phyloP scores from a whole-genome alignment of 2,888 invertebrate genomes.

The Choreutis nemorana region DNA sequence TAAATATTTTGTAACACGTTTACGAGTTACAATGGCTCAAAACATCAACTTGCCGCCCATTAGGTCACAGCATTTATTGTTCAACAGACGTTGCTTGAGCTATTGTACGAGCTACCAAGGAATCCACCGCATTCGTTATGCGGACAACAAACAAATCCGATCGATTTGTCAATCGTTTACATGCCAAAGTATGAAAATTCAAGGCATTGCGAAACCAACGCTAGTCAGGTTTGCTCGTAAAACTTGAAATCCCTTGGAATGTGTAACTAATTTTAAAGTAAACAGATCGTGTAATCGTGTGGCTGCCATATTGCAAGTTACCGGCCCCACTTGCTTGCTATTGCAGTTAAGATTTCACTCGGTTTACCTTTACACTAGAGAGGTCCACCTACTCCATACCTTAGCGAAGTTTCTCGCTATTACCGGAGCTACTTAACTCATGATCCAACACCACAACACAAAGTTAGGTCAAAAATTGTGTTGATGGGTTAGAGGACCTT shows the following conservation, averaged over 20 bases:
- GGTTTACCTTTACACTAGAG: no score
- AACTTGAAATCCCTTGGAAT: constrained; percentile 25
- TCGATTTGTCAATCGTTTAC: background rate
- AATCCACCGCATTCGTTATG: background rate
- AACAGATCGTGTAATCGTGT: constrained; percentile 13
- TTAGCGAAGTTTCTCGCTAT: constrained; percentile 10
- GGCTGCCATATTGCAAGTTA: no score
- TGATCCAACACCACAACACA: no score
- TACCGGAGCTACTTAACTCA: constrained; percentile 12
- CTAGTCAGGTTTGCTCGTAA: constrained; percentile 14
- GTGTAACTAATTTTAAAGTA: constrained; percentile 28
- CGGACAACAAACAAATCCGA: background rate
- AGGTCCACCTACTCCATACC: constrained; percentile 17
- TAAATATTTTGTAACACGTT: constrained; percentile 35
- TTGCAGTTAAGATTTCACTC: no score
- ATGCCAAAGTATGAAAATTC: constrained; percentile 6
- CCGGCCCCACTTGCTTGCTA: no score
- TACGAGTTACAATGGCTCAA: constrained; percentile 28
- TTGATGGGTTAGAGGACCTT: no score
- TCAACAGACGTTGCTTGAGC: constrained; percentile 7
- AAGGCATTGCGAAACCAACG: constrained; percentile 19
- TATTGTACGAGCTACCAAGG: constrained; percentile 1
- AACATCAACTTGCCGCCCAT: constrained; percentile 22
- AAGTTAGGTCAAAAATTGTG: no score
- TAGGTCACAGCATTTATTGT: constrained; percentile 33